Percentiles rank a stretch among this genome's conserved stretches.
Evolutionary conservation across 1,140 invertebrate genomes (phyloP).

Genomic region (Aphaenogaster rudis): DNA sequence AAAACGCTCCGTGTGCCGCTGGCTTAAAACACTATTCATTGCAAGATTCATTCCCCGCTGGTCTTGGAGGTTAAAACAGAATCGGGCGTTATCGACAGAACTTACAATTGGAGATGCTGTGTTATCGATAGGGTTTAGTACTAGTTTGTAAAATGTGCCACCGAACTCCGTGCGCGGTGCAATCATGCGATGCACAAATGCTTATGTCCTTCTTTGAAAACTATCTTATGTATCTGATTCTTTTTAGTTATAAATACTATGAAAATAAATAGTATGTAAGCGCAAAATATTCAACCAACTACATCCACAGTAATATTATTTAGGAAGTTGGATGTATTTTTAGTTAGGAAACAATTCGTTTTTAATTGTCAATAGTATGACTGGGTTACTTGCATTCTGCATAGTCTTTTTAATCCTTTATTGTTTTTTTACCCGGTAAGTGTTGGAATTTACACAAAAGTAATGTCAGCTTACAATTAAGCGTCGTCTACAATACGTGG

Average conservation of each 20-base stretch:
- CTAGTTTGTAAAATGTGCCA: not conserved
- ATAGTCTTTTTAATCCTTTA: slow-evolving; percentile 82
- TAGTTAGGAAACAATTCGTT: not conserved
- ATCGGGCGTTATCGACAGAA: too few species aligned
- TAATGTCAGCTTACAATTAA: not conserved
- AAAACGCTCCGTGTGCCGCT: too few species aligned
- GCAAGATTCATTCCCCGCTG: too few species aligned
- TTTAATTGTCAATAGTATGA: slow-evolving; percentile 74
- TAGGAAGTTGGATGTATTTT: not conserved
- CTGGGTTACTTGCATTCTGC: slow-evolving; percentile 81
- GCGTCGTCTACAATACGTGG: too few species aligned
- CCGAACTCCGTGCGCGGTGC: not conserved
- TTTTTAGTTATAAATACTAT: not conserved
- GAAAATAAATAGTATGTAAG: not conserved
- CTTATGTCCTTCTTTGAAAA: not conserved
- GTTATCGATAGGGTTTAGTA: too few species aligned
- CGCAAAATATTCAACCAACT: not conserved
- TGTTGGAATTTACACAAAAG: slow-evolving; percentile 34
- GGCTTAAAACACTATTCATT: too few species aligned
- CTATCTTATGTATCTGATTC: not conserved
- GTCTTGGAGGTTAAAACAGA: too few species aligned
- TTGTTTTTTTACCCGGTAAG: slow-evolving; percentile 83
- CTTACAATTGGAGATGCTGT: too few species aligned
- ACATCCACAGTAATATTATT: not conserved
- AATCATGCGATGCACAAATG: not conserved